Percentiles rank a stretch among this genome's conserved stretches.
phyloP scores from a whole-genome alignment of 2,113 vertebrate genomes.

The Oceanodroma tethys region DNA sequence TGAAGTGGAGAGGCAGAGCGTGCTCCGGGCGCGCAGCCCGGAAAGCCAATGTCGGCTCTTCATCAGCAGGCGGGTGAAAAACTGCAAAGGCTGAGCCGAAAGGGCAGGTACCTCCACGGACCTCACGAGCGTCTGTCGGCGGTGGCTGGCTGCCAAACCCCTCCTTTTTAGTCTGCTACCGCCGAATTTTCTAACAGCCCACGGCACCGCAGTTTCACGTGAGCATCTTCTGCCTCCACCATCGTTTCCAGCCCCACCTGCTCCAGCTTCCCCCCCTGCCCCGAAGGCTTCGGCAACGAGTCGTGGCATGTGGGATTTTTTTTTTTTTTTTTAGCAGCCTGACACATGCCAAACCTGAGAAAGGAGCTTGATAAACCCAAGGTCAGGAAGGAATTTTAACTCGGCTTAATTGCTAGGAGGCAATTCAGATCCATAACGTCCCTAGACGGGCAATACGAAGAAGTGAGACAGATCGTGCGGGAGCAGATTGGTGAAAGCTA shows the following conservation, averaged over 20 bases:
- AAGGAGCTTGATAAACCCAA: neutral
- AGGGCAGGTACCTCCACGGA: neutral
- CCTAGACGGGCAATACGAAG: neutral
- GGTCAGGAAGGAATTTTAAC: constrained; percentile 34
- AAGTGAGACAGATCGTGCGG: neutral
- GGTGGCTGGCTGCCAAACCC: constrained; percentile 15
- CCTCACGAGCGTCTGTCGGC: neutral
- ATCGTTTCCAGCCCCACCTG: constrained; percentile 48
- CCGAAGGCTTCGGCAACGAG: neutral
- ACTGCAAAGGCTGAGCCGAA: neutral
- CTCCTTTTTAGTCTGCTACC: neutral
- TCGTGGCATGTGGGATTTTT: neutral
- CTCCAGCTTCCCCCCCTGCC: neutral
- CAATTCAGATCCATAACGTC: neutral
- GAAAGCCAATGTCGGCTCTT: neutral
- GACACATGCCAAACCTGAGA: constrained; percentile 1
- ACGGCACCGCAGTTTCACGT: neutral
- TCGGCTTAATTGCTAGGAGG: neutral
- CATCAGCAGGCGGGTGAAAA: rapidly evolving
- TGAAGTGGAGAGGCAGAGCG: rapidly evolving
- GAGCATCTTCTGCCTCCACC: neutral
- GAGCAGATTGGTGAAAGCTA: neutral
- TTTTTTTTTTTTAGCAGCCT: neutral
- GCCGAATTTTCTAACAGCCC: neutral
- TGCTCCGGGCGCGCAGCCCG: neutral